Conservation (phyloP, 1,140 invertebrate species). For the Drosophila eugracilis region DNA sequence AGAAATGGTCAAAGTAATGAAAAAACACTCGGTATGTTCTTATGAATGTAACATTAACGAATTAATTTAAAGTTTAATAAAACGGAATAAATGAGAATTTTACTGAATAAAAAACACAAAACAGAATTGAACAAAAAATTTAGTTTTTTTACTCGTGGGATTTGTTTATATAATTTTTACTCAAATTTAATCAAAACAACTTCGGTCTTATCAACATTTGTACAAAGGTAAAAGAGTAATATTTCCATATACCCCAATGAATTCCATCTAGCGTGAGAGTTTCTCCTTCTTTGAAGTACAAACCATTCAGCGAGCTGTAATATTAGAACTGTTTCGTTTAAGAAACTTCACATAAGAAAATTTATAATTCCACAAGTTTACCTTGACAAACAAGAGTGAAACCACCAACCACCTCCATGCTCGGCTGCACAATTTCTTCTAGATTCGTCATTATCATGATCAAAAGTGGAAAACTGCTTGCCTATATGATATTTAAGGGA, state of each 20-base stretch:
- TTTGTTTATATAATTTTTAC: no score
- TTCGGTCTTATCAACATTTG: not conserved
- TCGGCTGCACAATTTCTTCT: not conserved
- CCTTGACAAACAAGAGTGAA: not conserved
- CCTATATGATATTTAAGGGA: not conserved
- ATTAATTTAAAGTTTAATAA: slow-evolving; percentile 82
- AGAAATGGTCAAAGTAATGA: slow-evolving; percentile 36
- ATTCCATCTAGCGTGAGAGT: not conserved
- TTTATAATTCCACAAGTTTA: not conserved
- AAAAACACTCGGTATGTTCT: slow-evolving; percentile 82
- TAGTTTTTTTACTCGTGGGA: not conserved
- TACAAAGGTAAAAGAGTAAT: not conserved
- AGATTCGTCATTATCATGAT: not conserved
- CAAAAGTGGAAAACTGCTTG: slow-evolving; percentile 7
- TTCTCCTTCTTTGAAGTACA: not conserved
- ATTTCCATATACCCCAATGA: not conserved
- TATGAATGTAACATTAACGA: slow-evolving; percentile 83
- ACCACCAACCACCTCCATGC: slow-evolving; percentile 13
- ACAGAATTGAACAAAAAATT: slow-evolving; percentile 7
- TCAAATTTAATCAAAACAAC: not conserved
- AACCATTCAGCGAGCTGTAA: slow-evolving; percentile 10
- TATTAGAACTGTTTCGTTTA: not conserved
- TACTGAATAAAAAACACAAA: slow-evolving; percentile 72
- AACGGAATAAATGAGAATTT: slow-evolving; percentile 77
- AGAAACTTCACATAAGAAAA: not conserved